Evolutionary conservation across 2,888 invertebrate species (phyloP), one percentile per base, ranked within the genome.

Genomic region (Dyspetes luteomarginatus): DNA sequence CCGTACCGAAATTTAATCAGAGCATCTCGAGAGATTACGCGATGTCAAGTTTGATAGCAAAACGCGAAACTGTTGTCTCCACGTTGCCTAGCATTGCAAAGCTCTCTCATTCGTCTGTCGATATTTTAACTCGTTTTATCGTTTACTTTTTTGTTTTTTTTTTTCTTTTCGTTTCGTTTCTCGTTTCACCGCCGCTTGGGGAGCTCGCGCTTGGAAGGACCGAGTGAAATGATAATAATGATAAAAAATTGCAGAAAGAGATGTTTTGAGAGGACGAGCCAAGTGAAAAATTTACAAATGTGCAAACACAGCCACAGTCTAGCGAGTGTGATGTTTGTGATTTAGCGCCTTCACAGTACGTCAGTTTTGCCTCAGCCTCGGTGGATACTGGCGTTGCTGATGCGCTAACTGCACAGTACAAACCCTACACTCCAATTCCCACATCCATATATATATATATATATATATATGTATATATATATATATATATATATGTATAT

Each of bases 41-140:
- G 62, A 71, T 24, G n/a, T 48, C 74, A 81, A 79, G 75, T 79
- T 71, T 17, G 45, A 60, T 28, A 71, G 24, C 55, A 67, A 75
- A 76, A 65, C 78, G 68, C 75, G 56, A 62, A 62, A 56, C 73
- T 76, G 78, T 81, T 83, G 55, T 81, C 12, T 22, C 22, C 36
- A 2, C 75, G 82, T 83, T 81, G 82, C 82, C 75, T 56, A 65
- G 82, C 64, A 58, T 28, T 71, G 73, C n/a, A n/a, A n/a, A n/a
- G n/a, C 65, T 62, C 67, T 50, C 55, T 22, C 24, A 62, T 72
- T 79, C 52, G 28, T 50, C 41, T 58, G 52, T 60, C 71, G 48
- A 55, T 52, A 60, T 43, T 76, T 77, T 64, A 19, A 62, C 69
- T 43, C 30, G 62, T 19, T 7, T 17, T 26, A 4, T 9, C 26